Percentiles rank a stretch among this genome's conserved stretches.
phyloP scores from a whole-genome alignment of 2,113 vertebrate genomes.

The Ancistrus triradiatus region DNA sequence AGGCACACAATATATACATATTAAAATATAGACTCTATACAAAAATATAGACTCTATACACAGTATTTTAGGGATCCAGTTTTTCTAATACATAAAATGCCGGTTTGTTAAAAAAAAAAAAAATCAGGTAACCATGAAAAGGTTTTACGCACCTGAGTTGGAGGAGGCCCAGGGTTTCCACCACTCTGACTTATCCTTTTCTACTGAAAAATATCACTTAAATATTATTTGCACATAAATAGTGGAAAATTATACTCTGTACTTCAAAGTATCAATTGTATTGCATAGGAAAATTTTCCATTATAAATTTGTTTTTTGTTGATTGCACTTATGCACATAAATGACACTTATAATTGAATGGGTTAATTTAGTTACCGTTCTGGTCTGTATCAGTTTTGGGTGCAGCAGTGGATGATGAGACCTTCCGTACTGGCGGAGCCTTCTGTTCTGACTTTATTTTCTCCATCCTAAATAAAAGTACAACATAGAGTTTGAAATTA shows the following conservation, averaged over 20 bases:
- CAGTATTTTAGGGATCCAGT: too few species aligned
- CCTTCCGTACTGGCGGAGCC: constrained; percentile 37
- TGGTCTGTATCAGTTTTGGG: constrained; percentile 23
- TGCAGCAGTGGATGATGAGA: constrained; percentile 25
- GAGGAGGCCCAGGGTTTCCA: constrained; percentile 65
- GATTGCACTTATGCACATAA: too few species aligned
- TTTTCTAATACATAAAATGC: too few species aligned
- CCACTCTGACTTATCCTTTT: constrained; percentile 54
- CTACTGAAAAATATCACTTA: constrained; percentile 43
- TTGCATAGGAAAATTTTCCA: too few species aligned
- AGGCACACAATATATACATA: too few species aligned
- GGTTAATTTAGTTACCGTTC: constrained; percentile 45
- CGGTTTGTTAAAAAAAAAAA: too few species aligned
- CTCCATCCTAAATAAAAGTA: constrained; percentile 64
- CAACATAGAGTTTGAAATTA: neutral
- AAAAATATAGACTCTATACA: too few species aligned
- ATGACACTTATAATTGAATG: neutral
- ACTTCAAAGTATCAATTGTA: too few species aligned
- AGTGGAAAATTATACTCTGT: too few species aligned
- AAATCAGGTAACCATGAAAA: neutral
- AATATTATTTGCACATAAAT: too few species aligned
- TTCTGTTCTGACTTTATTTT: constrained; percentile 70
- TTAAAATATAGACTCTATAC: too few species aligned
- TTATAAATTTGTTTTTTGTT: too few species aligned
- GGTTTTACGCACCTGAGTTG: constrained; percentile 51